These are phyloP conservation scores for Embiotoca jacksoni DNA, from an alignment of 2,113 vertebrate species.

Conservation along the genomic window DNA sequence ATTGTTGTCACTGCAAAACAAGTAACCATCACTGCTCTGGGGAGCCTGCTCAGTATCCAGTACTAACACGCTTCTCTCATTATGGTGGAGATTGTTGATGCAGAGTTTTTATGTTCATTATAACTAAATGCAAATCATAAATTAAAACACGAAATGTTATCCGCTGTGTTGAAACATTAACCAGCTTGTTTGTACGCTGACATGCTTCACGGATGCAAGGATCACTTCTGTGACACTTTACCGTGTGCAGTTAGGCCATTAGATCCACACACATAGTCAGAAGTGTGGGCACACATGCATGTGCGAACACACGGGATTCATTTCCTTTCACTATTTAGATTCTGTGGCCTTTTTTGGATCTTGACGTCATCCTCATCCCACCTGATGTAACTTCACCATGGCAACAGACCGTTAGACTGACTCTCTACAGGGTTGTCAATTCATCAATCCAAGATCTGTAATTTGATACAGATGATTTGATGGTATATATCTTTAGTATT, in stretches of 20 bases:
- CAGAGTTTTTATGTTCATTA: not conserved
- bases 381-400: slow-evolving; percentile 10
- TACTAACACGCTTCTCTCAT: not conserved
- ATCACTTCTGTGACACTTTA: not conserved
- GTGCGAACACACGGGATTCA: not conserved
- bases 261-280: not conserved
- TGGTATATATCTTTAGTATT: not conserved
- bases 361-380: slow-evolving; percentile 9
- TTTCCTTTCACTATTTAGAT: slow-evolving; percentile 2
- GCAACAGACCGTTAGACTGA: slow-evolving; percentile 15
- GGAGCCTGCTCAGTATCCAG: not conserved
- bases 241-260: too few relatives aligned
- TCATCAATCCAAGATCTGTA: not conserved
- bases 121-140: not conserved
- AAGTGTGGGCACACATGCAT: not conserved
- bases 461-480: slow-evolving; percentile 8
- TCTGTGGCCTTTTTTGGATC: not conserved
- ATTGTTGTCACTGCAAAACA: slow-evolving; percentile 12
- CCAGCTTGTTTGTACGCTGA: not conserved
- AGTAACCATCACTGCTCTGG: slow-evolving; percentile 13
- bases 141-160: too few relatives aligned
- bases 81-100: not conserved
- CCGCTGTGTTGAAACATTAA: not conserved
- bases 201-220: not conserved
- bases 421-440: not conserved